Conservation (phyloP, 1,140 invertebrate species). For the Dendrolimus kikuchii region DNA sequence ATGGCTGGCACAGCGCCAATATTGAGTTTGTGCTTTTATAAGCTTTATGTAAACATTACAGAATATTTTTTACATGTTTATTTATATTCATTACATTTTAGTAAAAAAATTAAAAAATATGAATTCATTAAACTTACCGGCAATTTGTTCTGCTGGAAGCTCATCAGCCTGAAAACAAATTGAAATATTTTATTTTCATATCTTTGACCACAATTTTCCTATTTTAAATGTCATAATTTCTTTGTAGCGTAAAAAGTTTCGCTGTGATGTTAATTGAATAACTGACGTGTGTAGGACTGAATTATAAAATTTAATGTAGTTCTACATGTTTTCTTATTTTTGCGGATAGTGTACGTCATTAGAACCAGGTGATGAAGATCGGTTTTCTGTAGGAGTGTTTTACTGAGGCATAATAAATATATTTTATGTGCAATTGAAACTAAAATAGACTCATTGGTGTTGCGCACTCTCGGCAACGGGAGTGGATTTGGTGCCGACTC, state of each 20-base stretch:
- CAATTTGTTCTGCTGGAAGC: slow-evolving; percentile 70
- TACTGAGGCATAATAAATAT: slow-evolving; percentile 50
- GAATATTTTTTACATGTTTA: slow-evolving; percentile 12
- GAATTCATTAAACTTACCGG: slow-evolving; percentile 49
- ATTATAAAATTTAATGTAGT: too few relatives aligned
- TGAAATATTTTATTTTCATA: slow-evolving; percentile 10
- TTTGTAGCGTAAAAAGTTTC: too few relatives aligned
- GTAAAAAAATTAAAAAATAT: not conserved
- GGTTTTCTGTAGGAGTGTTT: slow-evolving; percentile 26
- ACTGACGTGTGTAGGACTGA: too few relatives aligned
- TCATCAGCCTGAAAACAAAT: slow-evolving; percentile 65
- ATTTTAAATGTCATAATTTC: too few relatives aligned
- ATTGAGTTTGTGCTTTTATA: slow-evolving; percentile 37
- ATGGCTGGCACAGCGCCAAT: slow-evolving; percentile 41
- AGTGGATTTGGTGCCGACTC: slow-evolving; percentile 6
- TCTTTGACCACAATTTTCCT: too few relatives aligned
- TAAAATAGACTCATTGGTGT: slow-evolving; percentile 46
- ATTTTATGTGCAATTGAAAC: slow-evolving; percentile 62
- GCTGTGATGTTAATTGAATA: too few relatives aligned
- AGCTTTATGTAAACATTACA: slow-evolving; percentile 35
- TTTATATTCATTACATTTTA: slow-evolving; percentile 14
- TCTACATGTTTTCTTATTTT: too few relatives aligned
- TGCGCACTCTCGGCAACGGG: slow-evolving; percentile 18
- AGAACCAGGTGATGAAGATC: slow-evolving; percentile 2
- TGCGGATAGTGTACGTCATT: too few relatives aligned